Conservation (phyloP, 2,797 vertebrate species). For the Oreochromis mossambicus region DNA sequence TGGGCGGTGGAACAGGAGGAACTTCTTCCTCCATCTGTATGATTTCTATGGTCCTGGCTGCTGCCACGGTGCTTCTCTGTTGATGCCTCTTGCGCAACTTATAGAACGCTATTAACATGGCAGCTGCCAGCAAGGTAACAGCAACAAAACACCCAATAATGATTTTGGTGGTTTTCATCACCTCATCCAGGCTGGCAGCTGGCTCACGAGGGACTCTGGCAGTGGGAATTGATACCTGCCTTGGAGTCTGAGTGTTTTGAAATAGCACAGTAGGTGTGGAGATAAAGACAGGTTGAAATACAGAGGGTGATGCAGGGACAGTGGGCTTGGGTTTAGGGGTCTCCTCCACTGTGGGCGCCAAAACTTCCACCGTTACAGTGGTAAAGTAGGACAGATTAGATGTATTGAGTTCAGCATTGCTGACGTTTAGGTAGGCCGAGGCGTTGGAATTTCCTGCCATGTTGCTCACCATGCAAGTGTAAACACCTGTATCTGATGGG, state of each 20-base stretch:
- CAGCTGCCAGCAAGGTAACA: conserved; percentile 91
- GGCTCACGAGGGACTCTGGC: conserved; percentile 79
- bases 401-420: conserved; percentile 94
- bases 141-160: conserved; percentile 98
- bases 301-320: conserved; percentile 87
- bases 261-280: conserved; percentile 94
- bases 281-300: conserved; percentile 94
- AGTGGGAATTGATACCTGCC: conserved; percentile 83
- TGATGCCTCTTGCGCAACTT: conserved; percentile 97
- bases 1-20: conserved; percentile 77
- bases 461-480: conserved; percentile 98
- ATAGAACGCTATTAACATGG: conserved; percentile 98
- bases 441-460: conserved; percentile 96
- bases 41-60: conserved; percentile 91
- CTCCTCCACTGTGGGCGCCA: conserved; percentile 87
- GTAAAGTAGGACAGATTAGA: conserved; percentile 98
- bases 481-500: conserved; percentile 87
- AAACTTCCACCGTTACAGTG: conserved; percentile 93
- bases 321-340: conserved; percentile 87
- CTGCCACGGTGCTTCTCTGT: conserved; percentile 91
- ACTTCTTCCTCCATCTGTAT: conserved; percentile 94
- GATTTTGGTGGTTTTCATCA: conserved; percentile 99
- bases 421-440: conserved; percentile 95
- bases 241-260: conserved; percentile 87
- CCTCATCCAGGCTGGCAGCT: conserved; percentile 92